Percentiles rank a stretch among this genome's conserved stretches.
Evolutionary conservation across 1,140 invertebrate species (phyloP).

Genomic region (Atopsyche davidsoni): DNA sequence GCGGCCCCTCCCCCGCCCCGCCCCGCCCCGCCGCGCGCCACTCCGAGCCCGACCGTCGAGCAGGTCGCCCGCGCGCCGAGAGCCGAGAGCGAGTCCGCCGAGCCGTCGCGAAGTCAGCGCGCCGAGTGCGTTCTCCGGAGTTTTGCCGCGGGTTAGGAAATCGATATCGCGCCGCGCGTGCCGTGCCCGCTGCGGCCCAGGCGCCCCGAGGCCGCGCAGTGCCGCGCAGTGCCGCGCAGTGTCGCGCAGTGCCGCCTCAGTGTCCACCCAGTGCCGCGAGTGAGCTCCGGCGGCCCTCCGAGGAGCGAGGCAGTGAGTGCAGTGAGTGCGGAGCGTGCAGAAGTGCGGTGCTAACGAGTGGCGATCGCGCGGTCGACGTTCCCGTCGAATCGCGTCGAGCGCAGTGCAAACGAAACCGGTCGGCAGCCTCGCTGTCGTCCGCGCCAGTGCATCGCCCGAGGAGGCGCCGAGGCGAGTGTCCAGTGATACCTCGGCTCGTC

Average conservation of each 20-base stretch:
- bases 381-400: conserved; percentile 7
- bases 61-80: not conserved
- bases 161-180: too few relatives aligned
- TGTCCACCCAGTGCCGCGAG: too few relatives aligned
- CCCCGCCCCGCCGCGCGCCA: conserved; percentile 2
- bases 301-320: conserved; percentile 2
- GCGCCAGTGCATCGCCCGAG: not conserved
- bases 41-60: conserved; percentile 14
- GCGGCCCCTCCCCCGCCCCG: conserved; percentile 7
- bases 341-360: not conserved
- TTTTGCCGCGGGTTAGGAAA: too few relatives aligned
- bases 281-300: not conserved
- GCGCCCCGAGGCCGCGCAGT: too few relatives aligned
- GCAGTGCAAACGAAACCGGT: not conserved
- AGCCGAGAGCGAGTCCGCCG: too few relatives aligned
- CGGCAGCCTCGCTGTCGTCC: not conserved
- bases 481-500: too few relatives aligned
- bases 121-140: too few relatives aligned
- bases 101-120: too few relatives aligned
- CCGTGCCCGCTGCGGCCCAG: too few relatives aligned
- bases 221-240: too few relatives aligned
- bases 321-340: too few relatives aligned
- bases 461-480: not conserved
- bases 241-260: too few relatives aligned
- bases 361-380: conserved; percentile 2